phyloP scores from a whole-genome alignment of 2,113 vertebrate genomes.

The Percopsis transmontana region DNA sequence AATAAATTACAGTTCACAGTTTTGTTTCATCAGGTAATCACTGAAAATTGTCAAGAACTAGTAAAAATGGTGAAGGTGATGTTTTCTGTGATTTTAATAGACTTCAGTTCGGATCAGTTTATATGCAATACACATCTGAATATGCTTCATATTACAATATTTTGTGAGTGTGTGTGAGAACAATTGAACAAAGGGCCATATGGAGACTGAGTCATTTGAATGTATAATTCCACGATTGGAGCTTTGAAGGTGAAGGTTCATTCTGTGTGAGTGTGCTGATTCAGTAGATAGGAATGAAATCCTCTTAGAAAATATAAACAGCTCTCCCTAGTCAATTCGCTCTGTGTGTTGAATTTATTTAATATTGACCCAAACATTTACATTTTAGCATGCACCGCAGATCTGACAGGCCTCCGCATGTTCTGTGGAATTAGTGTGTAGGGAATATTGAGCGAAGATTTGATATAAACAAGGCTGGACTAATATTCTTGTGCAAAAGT shows the following conservation, averaged over 20 bases:
- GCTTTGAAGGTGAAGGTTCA: slow-evolving; percentile 7
- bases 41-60: no score
- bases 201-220: no score
- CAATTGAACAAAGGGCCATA: neutral
- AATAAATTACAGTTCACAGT: no score
- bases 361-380: slow-evolving; percentile 48
- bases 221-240: neutral
- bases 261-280: neutral
- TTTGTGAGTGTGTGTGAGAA: neutral
- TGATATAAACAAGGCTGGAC: slow-evolving; percentile 15
- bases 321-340: slow-evolving; percentile 30
- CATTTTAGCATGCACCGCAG: slow-evolving; percentile 25
- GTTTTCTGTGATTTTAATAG: no score
- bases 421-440: slow-evolving; percentile 21
- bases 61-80: neutral
- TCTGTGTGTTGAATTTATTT: slow-evolving; percentile 45
- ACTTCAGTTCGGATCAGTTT: neutral
- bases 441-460: slow-evolving; percentile 15
- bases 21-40: no score
- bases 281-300: slow-evolving; percentile 44
- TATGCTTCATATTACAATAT: neutral
- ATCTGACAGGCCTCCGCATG: neutral
- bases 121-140: no score
- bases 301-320: slow-evolving; percentile 16
- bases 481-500: slow-evolving; percentile 11